Conservation (phyloP, 2,113 vertebrate species). For the Alaudala cheleensis region DNA sequence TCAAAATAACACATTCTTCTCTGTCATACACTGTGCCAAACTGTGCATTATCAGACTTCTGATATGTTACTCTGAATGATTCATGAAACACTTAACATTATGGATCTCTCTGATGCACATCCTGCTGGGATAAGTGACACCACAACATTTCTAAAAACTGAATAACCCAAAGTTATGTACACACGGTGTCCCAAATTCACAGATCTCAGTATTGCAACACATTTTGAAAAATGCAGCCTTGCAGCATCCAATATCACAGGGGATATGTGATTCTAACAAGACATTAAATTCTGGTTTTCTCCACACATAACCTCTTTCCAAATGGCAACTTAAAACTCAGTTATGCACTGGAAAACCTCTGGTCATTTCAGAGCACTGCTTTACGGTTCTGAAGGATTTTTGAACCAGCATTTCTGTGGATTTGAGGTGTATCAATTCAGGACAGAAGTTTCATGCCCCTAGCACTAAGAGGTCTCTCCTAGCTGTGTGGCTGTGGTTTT, state of each 20-base stretch:
- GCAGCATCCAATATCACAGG: neutral
- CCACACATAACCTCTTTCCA: neutral
- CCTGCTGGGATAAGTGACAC: neutral
- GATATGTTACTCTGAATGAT: neutral
- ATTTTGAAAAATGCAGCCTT: neutral
- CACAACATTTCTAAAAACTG: neutral
- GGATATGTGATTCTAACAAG: neutral
- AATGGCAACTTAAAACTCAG: neutral
- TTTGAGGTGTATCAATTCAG: neutral
- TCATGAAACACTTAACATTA: neutral
- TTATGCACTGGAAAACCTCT: neutral
- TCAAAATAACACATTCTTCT: neutral
- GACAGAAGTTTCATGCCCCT: neutral
- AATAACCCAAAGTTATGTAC: neutral
- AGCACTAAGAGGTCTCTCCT: neutral
- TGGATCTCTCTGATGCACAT: neutral
- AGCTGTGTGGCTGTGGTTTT: accelerated
- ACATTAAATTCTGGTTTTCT: neutral
- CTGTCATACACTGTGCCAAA: neutral
- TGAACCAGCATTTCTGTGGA: neutral
- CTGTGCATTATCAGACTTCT: neutral
- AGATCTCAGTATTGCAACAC: neutral
- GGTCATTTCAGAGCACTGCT: neutral
- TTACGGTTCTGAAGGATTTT: neutral
- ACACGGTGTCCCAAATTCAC: neutral